Evolutionary conservation across 1,140 invertebrate genomes (phyloP).

Genomic region (Gonioctena quinquepunctata): DNA sequence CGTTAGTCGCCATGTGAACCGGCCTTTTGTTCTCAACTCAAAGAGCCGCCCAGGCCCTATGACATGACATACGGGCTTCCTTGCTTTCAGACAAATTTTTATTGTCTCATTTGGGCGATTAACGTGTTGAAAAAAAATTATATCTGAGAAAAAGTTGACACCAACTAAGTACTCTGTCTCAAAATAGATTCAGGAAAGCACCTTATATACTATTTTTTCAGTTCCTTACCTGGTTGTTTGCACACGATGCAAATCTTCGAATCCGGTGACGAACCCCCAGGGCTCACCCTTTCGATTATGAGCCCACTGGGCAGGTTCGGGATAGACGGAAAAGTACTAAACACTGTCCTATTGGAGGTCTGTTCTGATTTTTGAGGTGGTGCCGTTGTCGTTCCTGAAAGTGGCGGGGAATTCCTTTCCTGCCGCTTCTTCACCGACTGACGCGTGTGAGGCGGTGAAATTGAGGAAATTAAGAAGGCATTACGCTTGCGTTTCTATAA

Average conservation of each 20-base stretch:
- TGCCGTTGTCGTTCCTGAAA: background rate
- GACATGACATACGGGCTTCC: too few species aligned
- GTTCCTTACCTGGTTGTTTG: constrained; percentile 55
- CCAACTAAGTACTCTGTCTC: too few species aligned
- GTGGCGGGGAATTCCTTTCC: constrained; percentile 21
- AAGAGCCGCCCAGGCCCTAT: too few species aligned
- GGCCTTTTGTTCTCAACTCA: too few species aligned
- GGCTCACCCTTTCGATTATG: constrained; percentile 51
- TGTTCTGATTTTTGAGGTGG: background rate
- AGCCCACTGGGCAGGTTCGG: constrained; percentile 49
- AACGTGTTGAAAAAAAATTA: too few species aligned
- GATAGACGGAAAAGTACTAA: constrained; percentile 42
- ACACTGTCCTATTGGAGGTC: constrained; percentile 16
- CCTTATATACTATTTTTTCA: too few species aligned
- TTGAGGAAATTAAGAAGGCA: constrained; percentile 55
- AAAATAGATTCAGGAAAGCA: too few species aligned
- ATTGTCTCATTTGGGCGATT: too few species aligned
- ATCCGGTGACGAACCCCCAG: constrained; percentile 55
- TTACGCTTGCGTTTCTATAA: constrained; percentile 59
- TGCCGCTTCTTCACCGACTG: constrained; percentile 47
- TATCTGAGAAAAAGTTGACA: too few species aligned
- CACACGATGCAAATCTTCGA: constrained; percentile 57
- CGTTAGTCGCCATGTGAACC: too few species aligned
- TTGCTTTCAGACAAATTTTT: too few species aligned
- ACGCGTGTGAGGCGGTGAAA: constrained; percentile 60